Evolutionary conservation across 2,113 vertebrate species (phyloP).

Genomic region (Illadopsis cleaveri): DNA sequence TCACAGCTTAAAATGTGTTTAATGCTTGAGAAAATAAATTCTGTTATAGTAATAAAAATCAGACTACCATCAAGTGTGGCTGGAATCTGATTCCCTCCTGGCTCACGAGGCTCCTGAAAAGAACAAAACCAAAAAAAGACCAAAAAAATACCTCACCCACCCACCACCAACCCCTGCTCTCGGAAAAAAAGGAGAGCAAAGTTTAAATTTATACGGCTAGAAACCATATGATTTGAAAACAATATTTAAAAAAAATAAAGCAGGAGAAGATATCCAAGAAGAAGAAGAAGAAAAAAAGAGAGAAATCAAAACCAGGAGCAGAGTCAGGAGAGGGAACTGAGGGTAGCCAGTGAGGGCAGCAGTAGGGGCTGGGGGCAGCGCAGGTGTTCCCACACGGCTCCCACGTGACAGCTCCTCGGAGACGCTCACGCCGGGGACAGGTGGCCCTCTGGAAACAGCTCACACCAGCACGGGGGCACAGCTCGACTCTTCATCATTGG

Average conservation of each 20-base stretch:
- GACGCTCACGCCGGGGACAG: neutral
- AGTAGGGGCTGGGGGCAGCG: neutral
- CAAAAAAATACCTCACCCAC: neutral
- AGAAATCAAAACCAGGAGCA: slow-evolving; percentile 22
- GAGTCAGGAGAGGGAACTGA: neutral
- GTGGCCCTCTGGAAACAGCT: neutral
- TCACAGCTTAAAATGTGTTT: slow-evolving; percentile 34
- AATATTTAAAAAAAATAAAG: neutral
- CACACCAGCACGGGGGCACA: slow-evolving; percentile 34
- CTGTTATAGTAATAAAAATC: slow-evolving; percentile 37
- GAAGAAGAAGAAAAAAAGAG: neutral
- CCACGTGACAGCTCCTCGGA: neutral
- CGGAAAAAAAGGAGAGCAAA: slow-evolving; percentile 28
- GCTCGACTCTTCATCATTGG: slow-evolving; percentile 68
- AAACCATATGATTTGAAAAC: slow-evolving; percentile 23
- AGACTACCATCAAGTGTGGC: slow-evolving; percentile 8
- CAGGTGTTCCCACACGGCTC: neutral
- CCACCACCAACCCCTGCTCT: neutral
- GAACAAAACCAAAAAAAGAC: neutral
- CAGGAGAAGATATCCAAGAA: neutral
- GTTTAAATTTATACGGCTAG: slow-evolving; percentile 2
- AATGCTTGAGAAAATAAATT: slow-evolving; percentile 61
- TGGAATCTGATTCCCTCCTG: slow-evolving; percentile 41
- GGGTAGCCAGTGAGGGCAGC: slow-evolving; percentile 26
- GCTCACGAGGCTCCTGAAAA: slow-evolving; percentile 7